Base-by-base conservation (phyloP, 2,888 invertebrate genomes). In the Myopa tessellatipennis region DNA sequence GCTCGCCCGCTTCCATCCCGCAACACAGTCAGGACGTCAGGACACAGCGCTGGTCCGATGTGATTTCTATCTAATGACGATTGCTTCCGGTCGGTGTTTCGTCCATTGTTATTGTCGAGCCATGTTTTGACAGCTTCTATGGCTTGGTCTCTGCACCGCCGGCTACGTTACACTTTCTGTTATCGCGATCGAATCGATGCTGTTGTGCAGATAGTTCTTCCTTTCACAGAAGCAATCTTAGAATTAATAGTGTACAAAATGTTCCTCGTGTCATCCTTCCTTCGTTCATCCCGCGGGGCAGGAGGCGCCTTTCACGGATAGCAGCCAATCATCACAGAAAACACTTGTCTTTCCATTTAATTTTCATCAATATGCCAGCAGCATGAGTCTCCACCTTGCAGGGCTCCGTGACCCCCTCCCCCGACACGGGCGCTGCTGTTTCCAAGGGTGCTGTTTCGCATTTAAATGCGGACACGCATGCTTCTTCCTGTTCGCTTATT, bases 301-400 rank as follows among this genome's bases (percentile, higher is more conserved):
- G 40, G 8, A 40, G 4, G 40, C 4, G 8, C 8, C 40, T 40
- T 8, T 4, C 40, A 40, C 40, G 40, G 4, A 40, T 8, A 40
- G 40, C 40, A 40, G 40, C 40, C 40, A 40, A 7, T 16, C 38
- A 36, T 55, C 58, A 52, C 12, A 55, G 34, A 71, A 73, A 73
- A n/a, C 73, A 73, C 73, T 73, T 73, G 73, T 73, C n/a, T 73
- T 73, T 73, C 73, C 73, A 73, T 61, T 73, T n/a, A 73, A 73
- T 45, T 36, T 18, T 18, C 63, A 63, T n/a, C n/a, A n/a, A 18
- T 45, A 61, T 18, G 60, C 45, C 61, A 40, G 10, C 45, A 61
- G 12, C 26, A 16, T 6, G 16, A 45, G 26, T 45, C 45, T 5
- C 16, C 45, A 40, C 40, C 40, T 40, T 6, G 55, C 58, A n/a